phyloP scores from a whole-genome alignment of 2,113 vertebrate genomes.

The Hepsetus odoe region DNA sequence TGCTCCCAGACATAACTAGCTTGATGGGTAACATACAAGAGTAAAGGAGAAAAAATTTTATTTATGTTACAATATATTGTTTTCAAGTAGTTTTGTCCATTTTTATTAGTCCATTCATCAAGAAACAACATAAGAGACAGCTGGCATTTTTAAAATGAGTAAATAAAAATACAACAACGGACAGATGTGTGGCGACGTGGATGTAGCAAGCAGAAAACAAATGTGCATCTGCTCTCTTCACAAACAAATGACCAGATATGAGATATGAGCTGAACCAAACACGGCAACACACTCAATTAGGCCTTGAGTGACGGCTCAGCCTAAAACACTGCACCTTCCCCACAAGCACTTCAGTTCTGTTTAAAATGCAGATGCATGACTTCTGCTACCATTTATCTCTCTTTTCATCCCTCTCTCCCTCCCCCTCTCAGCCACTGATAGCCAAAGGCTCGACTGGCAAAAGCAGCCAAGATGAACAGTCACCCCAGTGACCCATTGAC shows the following conservation, averaged over 20 bases:
- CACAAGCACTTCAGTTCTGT: background rate
- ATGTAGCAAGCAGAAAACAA: background rate
- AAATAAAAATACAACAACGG: too few species aligned
- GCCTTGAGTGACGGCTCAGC: background rate
- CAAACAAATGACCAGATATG: background rate
- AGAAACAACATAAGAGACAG: background rate
- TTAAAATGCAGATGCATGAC: slow-evolving; percentile 12
- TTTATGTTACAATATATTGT: too few species aligned
- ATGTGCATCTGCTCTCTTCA: background rate
- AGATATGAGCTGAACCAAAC: background rate
- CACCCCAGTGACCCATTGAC: slow-evolving; percentile 1
- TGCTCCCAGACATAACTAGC: too few species aligned
- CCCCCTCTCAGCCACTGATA: slow-evolving; percentile 21
- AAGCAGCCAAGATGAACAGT: slow-evolving; percentile 26
- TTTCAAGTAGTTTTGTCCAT: too few species aligned
- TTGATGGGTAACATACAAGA: too few species aligned
- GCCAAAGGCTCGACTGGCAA: slow-evolving; percentile 18
- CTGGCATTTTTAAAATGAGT: too few species aligned
- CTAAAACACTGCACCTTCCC: background rate
- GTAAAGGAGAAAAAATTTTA: too few species aligned
- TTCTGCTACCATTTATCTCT: slow-evolving; percentile 28
- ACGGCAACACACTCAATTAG: background rate
- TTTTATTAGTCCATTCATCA: too few species aligned
- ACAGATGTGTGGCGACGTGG: too few species aligned
- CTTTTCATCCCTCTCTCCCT: slow-evolving; percentile 33